phyloP scores from a whole-genome alignment of 2,797 vertebrate species.

The Helarctos malayanus region DNA sequence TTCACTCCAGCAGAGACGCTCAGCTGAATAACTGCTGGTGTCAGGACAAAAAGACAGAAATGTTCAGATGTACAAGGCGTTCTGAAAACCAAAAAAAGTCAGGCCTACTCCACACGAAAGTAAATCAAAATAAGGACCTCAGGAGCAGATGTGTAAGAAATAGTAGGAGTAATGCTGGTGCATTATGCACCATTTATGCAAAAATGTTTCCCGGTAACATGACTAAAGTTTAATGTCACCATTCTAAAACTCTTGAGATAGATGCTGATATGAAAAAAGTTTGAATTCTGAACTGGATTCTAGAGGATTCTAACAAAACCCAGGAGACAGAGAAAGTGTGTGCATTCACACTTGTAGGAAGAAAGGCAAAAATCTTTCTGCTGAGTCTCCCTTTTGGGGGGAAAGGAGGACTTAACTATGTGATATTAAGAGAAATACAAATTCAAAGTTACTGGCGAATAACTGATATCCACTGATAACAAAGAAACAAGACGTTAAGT shows the following conservation, averaged over 20 bases:
- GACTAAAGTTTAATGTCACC: background rate
- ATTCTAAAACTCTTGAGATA: background rate
- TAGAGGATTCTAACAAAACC: background rate
- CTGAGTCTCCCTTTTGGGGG: background rate
- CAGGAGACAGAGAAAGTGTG: background rate
- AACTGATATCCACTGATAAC: background rate
- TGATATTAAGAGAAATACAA: background rate
- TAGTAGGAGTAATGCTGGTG: background rate
- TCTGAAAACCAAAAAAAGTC: background rate
- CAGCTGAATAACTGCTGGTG: background rate
- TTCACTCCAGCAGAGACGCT: background rate
- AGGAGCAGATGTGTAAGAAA: background rate
- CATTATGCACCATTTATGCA: background rate
- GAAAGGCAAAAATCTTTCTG: background rate
- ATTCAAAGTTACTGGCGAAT: background rate
- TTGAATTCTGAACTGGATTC: background rate
- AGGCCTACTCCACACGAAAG: background rate
- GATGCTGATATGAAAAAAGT: background rate
- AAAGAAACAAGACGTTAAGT: background rate
- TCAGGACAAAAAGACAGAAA: background rate
- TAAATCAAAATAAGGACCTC: background rate
- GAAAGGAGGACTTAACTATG: background rate
- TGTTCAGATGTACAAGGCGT: background rate
- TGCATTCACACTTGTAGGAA: accelerated
- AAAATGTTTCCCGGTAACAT: background rate